Base-by-base conservation (phyloP, 2,888 invertebrate genomes). In the Myopa tessellatipennis region DNA sequence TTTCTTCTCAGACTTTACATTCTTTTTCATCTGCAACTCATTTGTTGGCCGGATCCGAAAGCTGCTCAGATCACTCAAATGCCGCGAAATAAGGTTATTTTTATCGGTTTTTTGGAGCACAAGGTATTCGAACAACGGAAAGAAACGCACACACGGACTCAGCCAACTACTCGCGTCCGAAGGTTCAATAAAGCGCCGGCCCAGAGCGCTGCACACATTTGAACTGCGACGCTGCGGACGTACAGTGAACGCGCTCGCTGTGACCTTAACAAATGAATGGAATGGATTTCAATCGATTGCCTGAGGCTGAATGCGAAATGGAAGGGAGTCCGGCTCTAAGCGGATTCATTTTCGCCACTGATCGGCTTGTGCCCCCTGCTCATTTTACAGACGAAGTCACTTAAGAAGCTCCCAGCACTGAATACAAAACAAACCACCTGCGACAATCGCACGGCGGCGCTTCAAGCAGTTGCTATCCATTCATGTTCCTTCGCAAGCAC, bases 261-360 rank as follows among this genome's bases (percentile, higher is more conserved):
- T 73, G 73, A 73, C 73, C 73, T 73, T 61, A 73, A 38, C 40
- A n/a, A 72, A 6, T 61, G 18, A 60, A 40, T 72, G 2, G 58
- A 7, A 12, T 61, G 45, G 70, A 7, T 69, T 69, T 52, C n/a
- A 16, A 55, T 55, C 16, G n/a, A 55, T 55, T 55, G 55, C 14
- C 14, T 50, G 55, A 55, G 55, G 10, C 61, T 61, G 26, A 67
- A 50, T 50, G 45, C 68, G 38, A 67, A 67, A 67, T 67, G 67
- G 10, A 55, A 55, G 55, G 6, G 55, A 6, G 5, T 55, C 14
- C 3, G 55, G 55, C 55, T 55, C 45, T 69, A 69, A 69, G 12
- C 69, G 34, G 52, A 18, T 69, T 7, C 45, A 50, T 67, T 67
- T 16, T 4, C 5, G 14, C 5, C 55, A 55, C 16, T 55, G 45